phyloP scores from a whole-genome alignment of 1,140 invertebrate species.

The Drosophila navojoa region DNA sequence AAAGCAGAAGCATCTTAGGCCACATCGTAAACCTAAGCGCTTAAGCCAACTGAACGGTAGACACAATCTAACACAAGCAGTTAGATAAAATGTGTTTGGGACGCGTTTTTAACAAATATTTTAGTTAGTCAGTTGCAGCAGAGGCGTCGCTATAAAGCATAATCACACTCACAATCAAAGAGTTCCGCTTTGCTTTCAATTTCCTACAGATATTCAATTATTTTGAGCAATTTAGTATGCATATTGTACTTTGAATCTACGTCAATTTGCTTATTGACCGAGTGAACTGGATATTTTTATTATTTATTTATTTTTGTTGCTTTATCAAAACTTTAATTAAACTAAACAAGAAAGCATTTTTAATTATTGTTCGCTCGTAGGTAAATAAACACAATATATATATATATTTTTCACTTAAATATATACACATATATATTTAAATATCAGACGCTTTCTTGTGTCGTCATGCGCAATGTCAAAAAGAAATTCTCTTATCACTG shows the following conservation, averaged over 20 bases:
- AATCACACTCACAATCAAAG: neutral
- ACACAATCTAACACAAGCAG: constrained; percentile 6
- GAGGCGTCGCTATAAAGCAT: neutral
- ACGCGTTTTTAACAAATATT: constrained; percentile 17
- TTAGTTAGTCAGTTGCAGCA: neutral
- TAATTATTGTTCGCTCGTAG: constrained; percentile 66
- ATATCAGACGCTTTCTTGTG: constrained; percentile 30
- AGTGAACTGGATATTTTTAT: constrained; percentile 38
- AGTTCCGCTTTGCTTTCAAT: neutral
- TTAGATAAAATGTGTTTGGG: constrained; percentile 6
- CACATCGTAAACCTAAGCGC: constrained; percentile 14
- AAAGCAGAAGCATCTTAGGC: neutral
- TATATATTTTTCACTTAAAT: constrained; percentile 29
- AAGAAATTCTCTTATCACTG: constrained; percentile 37
- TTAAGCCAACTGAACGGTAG: constrained; percentile 8
- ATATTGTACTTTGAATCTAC: constrained; percentile 48
- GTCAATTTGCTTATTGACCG: constrained; percentile 58
- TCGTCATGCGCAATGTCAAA: constrained; percentile 43
- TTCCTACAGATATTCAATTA: constrained; percentile 1
- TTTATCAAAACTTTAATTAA: constrained; percentile 75
- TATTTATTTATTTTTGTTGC: constrained; percentile 15
- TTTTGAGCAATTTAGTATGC: constrained; percentile 3
- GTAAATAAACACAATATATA: constrained; percentile 57
- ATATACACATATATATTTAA: constrained; percentile 17
- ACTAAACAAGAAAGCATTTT: constrained; percentile 72